phyloP scores from a whole-genome alignment of 2,113 vertebrate species.

The Lasiurus borealis region DNA sequence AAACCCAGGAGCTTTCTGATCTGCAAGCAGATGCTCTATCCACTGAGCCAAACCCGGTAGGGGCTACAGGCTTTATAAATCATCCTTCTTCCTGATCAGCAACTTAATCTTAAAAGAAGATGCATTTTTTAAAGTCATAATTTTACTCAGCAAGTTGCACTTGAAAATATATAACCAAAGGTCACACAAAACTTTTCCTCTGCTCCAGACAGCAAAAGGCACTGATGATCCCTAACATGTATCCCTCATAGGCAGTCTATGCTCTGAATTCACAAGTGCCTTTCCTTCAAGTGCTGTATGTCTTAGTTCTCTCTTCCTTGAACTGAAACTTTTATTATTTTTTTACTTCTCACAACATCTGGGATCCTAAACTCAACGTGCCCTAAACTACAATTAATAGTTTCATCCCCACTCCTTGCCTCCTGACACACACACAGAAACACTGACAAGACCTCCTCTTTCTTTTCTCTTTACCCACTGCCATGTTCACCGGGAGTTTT shows the following conservation, averaged over 20 bases:
- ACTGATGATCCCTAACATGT: slow-evolving; percentile 7
- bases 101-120: slow-evolving; percentile 52
- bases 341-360: slow-evolving; percentile 28
- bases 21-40: no score
- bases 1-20: no score
- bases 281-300: neutral
- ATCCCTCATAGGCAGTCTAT: neutral
- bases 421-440: neutral
- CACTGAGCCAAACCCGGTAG: no score
- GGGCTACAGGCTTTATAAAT: neutral
- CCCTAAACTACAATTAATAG: neutral
- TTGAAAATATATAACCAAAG: slow-evolving; percentile 42
- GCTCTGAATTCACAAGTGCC: neutral
- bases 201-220: neutral
- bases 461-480: neutral
- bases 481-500: neutral
- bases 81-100: neutral
- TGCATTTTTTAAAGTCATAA: neutral
- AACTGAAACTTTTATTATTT: slow-evolving; percentile 26
- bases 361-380: neutral
- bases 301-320: slow-evolving; percentile 27
- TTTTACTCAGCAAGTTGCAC: neutral
- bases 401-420: neutral
- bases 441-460: neutral
- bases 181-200: slow-evolving; percentile 42